These are phyloP conservation scores for Eretmochelys imbricata DNA, from an alignment of 2,113 vertebrate genomes.

Conservation along the genomic window DNA sequence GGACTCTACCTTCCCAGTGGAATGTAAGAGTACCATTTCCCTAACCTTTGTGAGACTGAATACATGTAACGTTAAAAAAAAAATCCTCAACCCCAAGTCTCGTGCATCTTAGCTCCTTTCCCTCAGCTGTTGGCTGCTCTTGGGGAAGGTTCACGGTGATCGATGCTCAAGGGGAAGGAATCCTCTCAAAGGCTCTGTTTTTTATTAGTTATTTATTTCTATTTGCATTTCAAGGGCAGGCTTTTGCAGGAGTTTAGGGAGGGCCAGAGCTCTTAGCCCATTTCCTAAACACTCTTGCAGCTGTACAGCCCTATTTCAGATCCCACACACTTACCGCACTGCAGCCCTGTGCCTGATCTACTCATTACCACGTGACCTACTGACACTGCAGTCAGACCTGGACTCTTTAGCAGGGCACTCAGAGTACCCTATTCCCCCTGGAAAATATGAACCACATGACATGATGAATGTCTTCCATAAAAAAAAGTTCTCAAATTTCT, in stretches of 20 bases:
- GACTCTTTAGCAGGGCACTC: slow-evolving; percentile 2
- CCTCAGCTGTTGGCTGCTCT: background rate
- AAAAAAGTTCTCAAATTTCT: slow-evolving; percentile 66
- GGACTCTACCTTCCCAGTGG: background rate
- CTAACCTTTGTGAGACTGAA: background rate
- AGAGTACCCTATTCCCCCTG: slow-evolving; percentile 41
- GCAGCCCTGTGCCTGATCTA: slow-evolving; percentile 11
- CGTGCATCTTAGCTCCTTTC: background rate
- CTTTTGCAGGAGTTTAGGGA: background rate
- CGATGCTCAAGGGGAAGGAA: background rate
- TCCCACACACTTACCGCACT: background rate
- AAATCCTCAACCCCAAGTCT: background rate
- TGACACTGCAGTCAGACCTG: slow-evolving; percentile 23
- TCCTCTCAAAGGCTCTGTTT: background rate
- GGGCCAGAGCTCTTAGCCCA: background rate
- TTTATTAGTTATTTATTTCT: background rate
- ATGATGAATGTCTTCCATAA: slow-evolving; percentile 16
- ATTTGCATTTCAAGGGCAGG: background rate
- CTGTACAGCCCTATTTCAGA: background rate
- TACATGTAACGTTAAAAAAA: background rate
- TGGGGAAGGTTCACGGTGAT: background rate
- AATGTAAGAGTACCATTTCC: background rate
- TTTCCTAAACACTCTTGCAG: background rate
- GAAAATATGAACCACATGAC: slow-evolving; percentile 68
- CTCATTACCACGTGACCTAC: background rate